Evolutionary conservation across 2,113 vertebrate species (phyloP).

Genomic region (Aegotheles bennettii): DNA sequence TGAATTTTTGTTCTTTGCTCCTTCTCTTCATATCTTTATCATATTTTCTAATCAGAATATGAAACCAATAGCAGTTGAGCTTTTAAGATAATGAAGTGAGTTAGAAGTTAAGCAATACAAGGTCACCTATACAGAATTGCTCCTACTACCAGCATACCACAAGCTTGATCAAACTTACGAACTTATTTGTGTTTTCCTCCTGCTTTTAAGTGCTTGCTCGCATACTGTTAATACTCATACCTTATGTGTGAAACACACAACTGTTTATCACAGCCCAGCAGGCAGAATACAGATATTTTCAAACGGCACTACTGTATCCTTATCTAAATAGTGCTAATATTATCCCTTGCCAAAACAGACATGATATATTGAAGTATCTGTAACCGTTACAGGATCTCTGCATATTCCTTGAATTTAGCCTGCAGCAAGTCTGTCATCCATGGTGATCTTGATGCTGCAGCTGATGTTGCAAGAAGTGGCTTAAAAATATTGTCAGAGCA

Average conservation of each 20-base stretch:
- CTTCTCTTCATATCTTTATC: not conserved
- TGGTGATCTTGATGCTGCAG: not conserved
- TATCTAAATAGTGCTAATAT: conserved; percentile 31
- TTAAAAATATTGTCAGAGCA: not conserved
- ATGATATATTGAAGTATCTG: conserved; percentile 11
- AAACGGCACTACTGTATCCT: not conserved
- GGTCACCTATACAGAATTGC: not conserved
- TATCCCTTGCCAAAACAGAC: conserved; percentile 40
- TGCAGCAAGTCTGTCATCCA: conserved; percentile 31
- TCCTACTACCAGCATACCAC: not conserved
- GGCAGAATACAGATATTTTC: not conserved
- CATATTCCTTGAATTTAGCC: conserved; percentile 27
- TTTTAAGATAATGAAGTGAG: not conserved
- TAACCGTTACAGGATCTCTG: not conserved
- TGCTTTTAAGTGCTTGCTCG: not conserved
- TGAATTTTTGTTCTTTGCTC: not conserved
- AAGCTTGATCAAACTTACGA: not conserved
- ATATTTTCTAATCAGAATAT: not conserved
- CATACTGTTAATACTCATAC: not conserved
- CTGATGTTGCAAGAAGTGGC: not conserved
- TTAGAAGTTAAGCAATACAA: not conserved
- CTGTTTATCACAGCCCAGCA: conserved; percentile 41
- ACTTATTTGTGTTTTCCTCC: not conserved
- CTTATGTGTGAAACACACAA: not conserved
- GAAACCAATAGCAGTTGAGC: not conserved